Percentiles rank a stretch among this genome's conserved stretches.
Evolutionary conservation across 2,888 invertebrate species (phyloP).

Genomic region (Aphrophora alni): DNA sequence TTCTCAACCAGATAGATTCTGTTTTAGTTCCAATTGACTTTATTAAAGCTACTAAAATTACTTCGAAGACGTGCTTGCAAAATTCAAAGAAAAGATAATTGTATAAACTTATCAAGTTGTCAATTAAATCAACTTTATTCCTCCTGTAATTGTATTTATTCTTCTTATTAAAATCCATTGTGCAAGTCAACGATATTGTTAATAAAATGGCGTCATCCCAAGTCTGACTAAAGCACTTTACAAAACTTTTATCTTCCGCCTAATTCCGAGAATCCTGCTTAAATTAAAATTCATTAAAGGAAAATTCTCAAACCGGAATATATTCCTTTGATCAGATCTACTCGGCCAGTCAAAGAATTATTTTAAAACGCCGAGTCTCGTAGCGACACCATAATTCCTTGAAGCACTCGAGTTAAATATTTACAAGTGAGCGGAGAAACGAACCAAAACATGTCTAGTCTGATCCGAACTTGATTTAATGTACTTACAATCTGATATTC

Average conservation of each 20-base stretch:
- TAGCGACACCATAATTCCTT: background rate
- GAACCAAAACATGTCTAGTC: background rate
- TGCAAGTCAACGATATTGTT: no score
- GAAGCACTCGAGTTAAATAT: background rate
- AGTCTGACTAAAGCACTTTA: no score
- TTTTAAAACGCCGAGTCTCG: background rate
- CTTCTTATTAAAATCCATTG: no score
- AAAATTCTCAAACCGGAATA: background rate
- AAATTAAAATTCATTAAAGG: background rate
- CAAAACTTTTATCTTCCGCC: background rate
- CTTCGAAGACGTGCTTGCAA: no score
- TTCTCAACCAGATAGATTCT: no score
- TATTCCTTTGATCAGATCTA: background rate
- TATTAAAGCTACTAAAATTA: no score
- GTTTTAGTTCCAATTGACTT: no score
- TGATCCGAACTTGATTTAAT: background rate
- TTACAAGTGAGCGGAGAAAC: background rate
- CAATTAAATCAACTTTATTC: no score
- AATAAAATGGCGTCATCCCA: no score
- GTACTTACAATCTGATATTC: background rate
- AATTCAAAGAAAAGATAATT: no score
- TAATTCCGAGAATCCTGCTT: background rate
- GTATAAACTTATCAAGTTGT: no score
- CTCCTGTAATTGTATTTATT: no score
- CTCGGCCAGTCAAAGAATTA: background rate